Base-by-base conservation (phyloP, 2,888 invertebrate genomes). In the Ochropleura leucogaster region DNA sequence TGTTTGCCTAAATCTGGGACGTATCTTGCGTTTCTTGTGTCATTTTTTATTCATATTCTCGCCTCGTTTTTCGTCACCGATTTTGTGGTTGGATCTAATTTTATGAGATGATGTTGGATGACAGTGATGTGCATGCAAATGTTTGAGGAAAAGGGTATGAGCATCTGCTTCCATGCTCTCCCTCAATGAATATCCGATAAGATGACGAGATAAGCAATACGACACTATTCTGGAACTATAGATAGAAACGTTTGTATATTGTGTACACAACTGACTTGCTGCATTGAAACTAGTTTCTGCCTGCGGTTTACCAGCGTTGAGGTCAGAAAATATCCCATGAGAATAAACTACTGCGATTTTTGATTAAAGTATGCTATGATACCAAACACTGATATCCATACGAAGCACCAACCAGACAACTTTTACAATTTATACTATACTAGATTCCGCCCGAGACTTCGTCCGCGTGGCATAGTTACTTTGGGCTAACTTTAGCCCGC, bases 11-110 rank as follows among this genome's bases (percentile, higher is more conserved):
- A 60, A 63, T 70, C 18, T 67, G 30, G 55, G 55, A 16, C 44
- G n/a, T 51, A 80, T 64, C 59, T 68, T 67, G 46, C 18, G 20
- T 18, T 40, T 62, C 44, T 62, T 62, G 62, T 62, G 62, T 8
- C 62, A 9, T 20, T 64, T 70, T 75, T 60, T 72, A 76, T 76
- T 55, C 30, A 80, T 62, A 44, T n/a, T 47, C 10, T 1, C 18
- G 30, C 14, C 4, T 40, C 18, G 14, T 49, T 65, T 67, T 40
- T 40, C 16, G 53, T 40, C 20, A 14, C 4, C 4, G 6, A 53
- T 65, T n/a, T 65, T 30, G n/a, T 44, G 18, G 30, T 16, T 63
- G 49, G 4, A 62, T 71, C 2, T 55, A 14, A 71, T 79, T 55
- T 72, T 44, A 10, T 49, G 44, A 16, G n/a, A 40, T 80, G 59